These are phyloP conservation scores for Benthosema pterotum DNA, from an alignment of 2,797 vertebrate genomes.

Conservation along the genomic window DNA sequence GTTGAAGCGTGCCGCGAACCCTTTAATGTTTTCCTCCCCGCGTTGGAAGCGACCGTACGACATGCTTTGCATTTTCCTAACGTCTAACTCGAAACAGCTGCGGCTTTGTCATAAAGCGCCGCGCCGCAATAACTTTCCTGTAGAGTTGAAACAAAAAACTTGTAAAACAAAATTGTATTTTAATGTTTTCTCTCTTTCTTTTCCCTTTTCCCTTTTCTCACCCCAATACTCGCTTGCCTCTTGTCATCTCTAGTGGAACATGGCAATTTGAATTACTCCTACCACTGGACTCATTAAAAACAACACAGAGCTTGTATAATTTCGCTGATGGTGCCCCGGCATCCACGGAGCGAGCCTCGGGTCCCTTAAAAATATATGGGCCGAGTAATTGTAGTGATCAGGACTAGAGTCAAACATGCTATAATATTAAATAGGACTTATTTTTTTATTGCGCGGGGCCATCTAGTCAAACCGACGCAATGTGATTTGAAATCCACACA, in stretches of 20 bases:
- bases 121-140: conserved; percentile 50
- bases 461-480: conserved; percentile 44
- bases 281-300: conserved; percentile 53
- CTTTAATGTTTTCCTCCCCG: not conserved
- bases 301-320: conserved; percentile 37
- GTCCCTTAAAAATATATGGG: conserved; percentile 56
- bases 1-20: not conserved
- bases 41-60: not conserved
- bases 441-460: conserved; percentile 35
- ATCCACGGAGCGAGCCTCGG: conserved; percentile 22
- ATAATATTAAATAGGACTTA: conserved; percentile 34
- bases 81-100: conserved; percentile 44
- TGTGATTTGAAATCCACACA: conserved; percentile 52
- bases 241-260: conserved; percentile 18
- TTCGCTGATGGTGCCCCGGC: conserved; percentile 38
- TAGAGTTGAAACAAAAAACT: conserved; percentile 38
- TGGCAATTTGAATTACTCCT: conserved; percentile 38
- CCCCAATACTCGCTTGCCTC: conserved; percentile 8
- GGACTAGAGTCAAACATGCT: conserved; percentile 36
- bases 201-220: conserved; percentile 26
- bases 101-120: conserved; percentile 41
- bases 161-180: conserved; percentile 62
- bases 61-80: conserved; percentile 31
- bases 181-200: conserved; percentile 43
- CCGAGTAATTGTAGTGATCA: conserved; percentile 50